Conservation (phyloP, 2,888 invertebrate species). For the Charanyca ferruginea region DNA sequence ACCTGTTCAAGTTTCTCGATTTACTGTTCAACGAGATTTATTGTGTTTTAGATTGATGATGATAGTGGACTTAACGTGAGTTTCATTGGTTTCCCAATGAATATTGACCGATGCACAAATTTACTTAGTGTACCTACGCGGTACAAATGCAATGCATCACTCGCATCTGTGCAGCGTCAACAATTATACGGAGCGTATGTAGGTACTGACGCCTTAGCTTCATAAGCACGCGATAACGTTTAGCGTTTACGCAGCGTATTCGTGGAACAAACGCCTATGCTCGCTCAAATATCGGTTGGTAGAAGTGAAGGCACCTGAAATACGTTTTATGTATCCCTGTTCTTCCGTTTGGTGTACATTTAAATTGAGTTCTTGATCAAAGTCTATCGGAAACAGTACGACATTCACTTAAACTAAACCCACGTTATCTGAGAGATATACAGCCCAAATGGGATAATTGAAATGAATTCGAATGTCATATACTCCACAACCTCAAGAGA, state of each 20-base stretch:
- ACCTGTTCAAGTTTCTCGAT: constrained; percentile 41
- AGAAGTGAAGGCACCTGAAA: background rate
- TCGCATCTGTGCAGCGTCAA: too few relatives aligned
- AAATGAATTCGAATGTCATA: constrained; percentile 29
- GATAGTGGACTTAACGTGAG: background rate
- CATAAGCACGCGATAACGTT: too few relatives aligned
- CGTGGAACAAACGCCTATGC: too few relatives aligned
- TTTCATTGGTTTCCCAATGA: background rate
- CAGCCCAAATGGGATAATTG: constrained; percentile 10
- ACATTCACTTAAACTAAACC: background rate
- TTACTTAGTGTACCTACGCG: too few relatives aligned
- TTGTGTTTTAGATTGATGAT: constrained; percentile 43
- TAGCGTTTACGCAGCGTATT: background rate
- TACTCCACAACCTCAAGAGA: constrained; percentile 16
- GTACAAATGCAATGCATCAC: too few relatives aligned
- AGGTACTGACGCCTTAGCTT: too few relatives aligned
- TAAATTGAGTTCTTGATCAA: background rate
- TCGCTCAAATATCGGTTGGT: too few relatives aligned
- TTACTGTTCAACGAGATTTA: constrained; percentile 40
- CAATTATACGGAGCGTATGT: too few relatives aligned
- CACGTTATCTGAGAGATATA: constrained; percentile 23
- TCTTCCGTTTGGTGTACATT: too few relatives aligned
- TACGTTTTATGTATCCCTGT: background rate
- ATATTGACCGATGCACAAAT: background rate
- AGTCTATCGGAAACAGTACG: background rate